Evolutionary conservation across 2,797 vertebrate genomes (phyloP).

Genomic region (Semotilus atromaculatus): DNA sequence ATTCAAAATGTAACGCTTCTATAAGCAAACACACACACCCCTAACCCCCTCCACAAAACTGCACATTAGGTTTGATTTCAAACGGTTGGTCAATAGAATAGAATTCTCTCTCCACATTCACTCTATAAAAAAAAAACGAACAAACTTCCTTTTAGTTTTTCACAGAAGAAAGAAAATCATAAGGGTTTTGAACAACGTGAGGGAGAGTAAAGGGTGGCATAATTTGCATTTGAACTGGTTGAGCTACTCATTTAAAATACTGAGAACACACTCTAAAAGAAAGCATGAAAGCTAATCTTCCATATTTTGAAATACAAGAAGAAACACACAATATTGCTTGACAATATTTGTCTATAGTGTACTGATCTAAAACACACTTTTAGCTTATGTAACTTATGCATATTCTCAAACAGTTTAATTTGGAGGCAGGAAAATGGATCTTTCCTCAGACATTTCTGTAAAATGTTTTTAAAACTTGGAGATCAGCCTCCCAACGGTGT

Average conservation of each 20-base stretch:
- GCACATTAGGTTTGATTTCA: too few relatives aligned
- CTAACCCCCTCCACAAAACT: too few relatives aligned
- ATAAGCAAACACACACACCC: too few relatives aligned
- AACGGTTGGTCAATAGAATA: too few relatives aligned
- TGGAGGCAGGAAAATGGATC: conserved; percentile 3
- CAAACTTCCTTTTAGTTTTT: too few relatives aligned
- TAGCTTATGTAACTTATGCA: background rate
- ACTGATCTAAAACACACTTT: background rate
- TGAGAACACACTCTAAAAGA: background rate
- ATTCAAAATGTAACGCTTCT: too few relatives aligned
- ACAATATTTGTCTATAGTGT: background rate
- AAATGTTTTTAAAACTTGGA: conserved; percentile 28
- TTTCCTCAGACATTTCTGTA: background rate
- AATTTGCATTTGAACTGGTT: background rate
- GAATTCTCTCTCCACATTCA: too few relatives aligned
- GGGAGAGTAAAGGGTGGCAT: background rate
- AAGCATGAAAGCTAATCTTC: background rate
- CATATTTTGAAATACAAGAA: background rate
- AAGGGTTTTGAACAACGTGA: background rate
- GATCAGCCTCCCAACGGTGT: conserved; percentile 29
- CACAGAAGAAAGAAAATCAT: too few relatives aligned
- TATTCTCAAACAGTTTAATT: background rate
- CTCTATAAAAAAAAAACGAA: too few relatives aligned
- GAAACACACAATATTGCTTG: background rate
- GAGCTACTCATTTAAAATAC: background rate